These are phyloP conservation scores for Octodonta nipae DNA, from an alignment of 2,888 invertebrate genomes.

Conservation along the genomic window DNA sequence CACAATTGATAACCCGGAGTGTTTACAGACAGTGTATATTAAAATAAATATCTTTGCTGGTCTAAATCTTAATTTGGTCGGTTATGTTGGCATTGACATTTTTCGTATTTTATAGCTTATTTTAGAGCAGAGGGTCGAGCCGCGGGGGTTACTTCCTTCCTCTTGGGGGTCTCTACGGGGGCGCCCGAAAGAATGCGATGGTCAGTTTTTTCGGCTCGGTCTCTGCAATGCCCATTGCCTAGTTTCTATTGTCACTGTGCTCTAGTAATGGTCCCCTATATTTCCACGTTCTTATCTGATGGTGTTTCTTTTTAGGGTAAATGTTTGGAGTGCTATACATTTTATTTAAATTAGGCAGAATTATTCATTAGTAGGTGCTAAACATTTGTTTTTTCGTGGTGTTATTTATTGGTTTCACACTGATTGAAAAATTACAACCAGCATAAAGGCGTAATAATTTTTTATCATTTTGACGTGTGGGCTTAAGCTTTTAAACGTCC, in stretches of 20 bases:
- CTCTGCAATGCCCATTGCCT: constrained; percentile 6
- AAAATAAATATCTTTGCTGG: constrained; percentile 19
- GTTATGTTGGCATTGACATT: constrained; percentile 28
- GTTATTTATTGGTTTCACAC: constrained; percentile 2
- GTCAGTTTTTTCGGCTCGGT: neutral
- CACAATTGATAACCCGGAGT: constrained; percentile 34
- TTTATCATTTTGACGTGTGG: too few relatives aligned
- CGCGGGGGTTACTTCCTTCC: constrained; percentile 24
- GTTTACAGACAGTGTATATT: constrained; percentile 28
- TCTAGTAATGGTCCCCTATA: constrained; percentile 7
- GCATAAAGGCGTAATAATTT: too few relatives aligned
- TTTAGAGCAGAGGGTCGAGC: constrained; percentile 19
- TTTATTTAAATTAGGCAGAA: too few relatives aligned
- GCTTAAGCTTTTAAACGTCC: too few relatives aligned
- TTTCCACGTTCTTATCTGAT: too few relatives aligned
- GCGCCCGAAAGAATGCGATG: constrained; percentile 4
- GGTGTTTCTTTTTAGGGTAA: too few relatives aligned
- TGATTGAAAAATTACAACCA: neutral
- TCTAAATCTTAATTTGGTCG: constrained; percentile 26
- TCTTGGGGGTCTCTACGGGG: constrained; percentile 17
- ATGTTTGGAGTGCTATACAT: too few relatives aligned
- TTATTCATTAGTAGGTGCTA: constrained; percentile 1
- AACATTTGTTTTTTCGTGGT: neutral
- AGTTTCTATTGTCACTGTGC: constrained; percentile 8
- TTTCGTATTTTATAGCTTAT: constrained; percentile 30